Conservation (phyloP, 2,113 vertebrate genomes). For the Glaucomys volans region DNA sequence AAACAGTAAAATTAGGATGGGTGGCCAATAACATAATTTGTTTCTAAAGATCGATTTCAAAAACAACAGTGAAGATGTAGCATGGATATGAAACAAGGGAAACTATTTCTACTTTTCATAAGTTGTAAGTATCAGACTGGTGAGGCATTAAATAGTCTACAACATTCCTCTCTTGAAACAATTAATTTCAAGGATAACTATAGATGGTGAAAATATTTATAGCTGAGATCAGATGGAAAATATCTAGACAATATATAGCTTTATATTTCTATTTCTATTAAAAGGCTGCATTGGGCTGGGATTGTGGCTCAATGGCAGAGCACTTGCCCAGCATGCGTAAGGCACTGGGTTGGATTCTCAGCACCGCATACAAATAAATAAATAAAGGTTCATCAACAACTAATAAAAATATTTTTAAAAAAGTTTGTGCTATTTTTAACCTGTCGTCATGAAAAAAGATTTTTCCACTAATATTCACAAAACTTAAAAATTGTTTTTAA, state of each 20-base stretch:
- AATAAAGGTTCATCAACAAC: too few species aligned
- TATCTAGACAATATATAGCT: slow-evolving; percentile 43
- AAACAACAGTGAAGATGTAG: slow-evolving; percentile 10
- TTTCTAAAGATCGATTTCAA: slow-evolving; percentile 18
- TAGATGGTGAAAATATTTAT: slow-evolving; percentile 20
- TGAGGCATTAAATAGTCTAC: slow-evolving; percentile 34
- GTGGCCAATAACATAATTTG: neutral
- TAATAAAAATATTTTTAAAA: too few species aligned
- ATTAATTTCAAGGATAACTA: slow-evolving; percentile 51
- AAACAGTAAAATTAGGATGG: neutral
- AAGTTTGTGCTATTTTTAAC: neutral
- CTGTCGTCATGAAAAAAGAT: neutral
- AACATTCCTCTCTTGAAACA: slow-evolving; percentile 24
- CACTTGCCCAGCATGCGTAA: too few species aligned
- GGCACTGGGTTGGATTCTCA: too few species aligned
- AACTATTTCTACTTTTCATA: slow-evolving; percentile 34
- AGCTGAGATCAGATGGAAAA: slow-evolving; percentile 17
- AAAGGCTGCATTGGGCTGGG: neutral
- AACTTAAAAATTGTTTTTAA: neutral
- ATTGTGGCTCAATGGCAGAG: too few species aligned
- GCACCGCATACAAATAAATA: too few species aligned
- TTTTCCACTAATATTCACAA: neutral
- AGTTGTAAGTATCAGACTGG: neutral
- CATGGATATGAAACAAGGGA: neutral
- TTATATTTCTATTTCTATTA: slow-evolving; percentile 26